phyloP scores from a whole-genome alignment of 2,888 invertebrate genomes.

The Anagyrus pseudococci region DNA sequence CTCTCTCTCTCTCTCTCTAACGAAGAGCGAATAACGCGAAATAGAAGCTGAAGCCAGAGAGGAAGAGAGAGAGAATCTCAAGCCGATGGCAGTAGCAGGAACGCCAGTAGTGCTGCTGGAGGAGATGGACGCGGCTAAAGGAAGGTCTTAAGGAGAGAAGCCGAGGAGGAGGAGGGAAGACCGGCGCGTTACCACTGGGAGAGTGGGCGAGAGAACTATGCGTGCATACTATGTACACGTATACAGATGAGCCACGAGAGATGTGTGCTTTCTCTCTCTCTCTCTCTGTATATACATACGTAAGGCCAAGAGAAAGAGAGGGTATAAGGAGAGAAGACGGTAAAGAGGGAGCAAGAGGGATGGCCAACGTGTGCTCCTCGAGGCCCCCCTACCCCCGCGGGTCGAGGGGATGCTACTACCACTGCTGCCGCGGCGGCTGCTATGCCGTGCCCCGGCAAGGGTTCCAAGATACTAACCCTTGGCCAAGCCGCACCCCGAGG shows the following conservation, averaged over 20 bases:
- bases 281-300: background rate
- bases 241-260: background rate
- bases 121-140: conserved; percentile 55
- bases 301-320: too few species aligned
- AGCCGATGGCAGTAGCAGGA: conserved; percentile 52
- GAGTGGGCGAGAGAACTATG: conserved; percentile 17
- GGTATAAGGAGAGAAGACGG: too few species aligned
- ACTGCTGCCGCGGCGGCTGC: too few species aligned
- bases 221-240: conserved; percentile 13
- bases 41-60: conserved; percentile 21
- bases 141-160: conserved; percentile 41
- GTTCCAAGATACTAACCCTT: conserved; percentile 44
- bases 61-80: conserved; percentile 41
- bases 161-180: too few species aligned
- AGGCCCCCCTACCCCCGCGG: too few species aligned
- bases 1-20: conserved; percentile 4
- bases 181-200: too few species aligned
- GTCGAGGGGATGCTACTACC: too few species aligned
- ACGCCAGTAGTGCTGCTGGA: conserved; percentile 44
- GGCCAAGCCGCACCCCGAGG: conserved; percentile 51
- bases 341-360: too few species aligned
- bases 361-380: too few species aligned
- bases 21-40: conserved; percentile 18
- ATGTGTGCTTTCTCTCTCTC: too few species aligned
- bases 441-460: conserved; percentile 22